Base-by-base conservation (phyloP, 2,113 vertebrate species). In the Tichodroma muraria region DNA sequence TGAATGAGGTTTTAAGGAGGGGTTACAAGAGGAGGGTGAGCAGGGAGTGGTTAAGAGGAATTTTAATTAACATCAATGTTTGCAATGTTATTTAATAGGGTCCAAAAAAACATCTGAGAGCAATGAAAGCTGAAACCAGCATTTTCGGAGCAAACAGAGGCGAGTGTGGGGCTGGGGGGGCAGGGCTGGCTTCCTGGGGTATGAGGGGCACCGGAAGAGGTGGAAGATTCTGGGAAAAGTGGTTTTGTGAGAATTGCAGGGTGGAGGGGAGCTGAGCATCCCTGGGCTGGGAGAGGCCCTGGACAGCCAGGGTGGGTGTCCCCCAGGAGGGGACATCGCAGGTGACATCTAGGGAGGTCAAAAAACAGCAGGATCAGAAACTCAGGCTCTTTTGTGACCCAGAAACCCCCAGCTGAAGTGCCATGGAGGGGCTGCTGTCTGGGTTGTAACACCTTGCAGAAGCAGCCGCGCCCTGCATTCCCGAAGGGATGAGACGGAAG, bases 11-110 rank as follows among this genome's bases (percentile, higher is more conserved):
- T 94, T 94, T 64, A 85, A 96, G 95, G 88, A 95, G 90, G 89
- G 84, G 89, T 75, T 95, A 35, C 44, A 12, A 68, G 87, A 68
- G 0, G 10, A 93, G 78, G 81, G 88, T 27, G 64, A 92, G 60
- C 54, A 54, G 80, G 91, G 87, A 96, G 95, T 4, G 78, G 88
- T 80, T 96, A 53, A 56, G 80, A 95, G 72, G 90, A 94, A 95
- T 95, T 90, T 96, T 94, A 95, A 96, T 96, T 95, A 93, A 88
- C 88, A 69, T 79, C 93, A 95, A 85, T 21, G 0, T 91, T 93
- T 27, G 38, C 77, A n/a, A 3, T 49, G 71, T 68, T 90, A 28
- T 66, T 90, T 89, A 95, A 68, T 93, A 56, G 89, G 44, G 83
- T 68, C 95, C 60, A 83, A 95, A 90, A 88, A 84, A 88, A 11